phyloP scores from a whole-genome alignment of 2,113 vertebrate species.

The Bagarius yarrelli region DNA sequence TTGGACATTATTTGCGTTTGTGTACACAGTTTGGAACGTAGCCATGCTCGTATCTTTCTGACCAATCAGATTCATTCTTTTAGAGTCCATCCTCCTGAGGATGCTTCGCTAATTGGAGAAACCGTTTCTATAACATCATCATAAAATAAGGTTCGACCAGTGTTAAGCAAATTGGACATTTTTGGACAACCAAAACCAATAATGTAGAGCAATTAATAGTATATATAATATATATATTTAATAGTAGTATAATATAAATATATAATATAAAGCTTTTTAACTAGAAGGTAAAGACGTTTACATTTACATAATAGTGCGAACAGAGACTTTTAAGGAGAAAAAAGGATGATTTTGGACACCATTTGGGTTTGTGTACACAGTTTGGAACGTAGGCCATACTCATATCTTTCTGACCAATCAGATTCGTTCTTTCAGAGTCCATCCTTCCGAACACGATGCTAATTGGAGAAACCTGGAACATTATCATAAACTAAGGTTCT shows the following conservation, averaged over 20 bases:
- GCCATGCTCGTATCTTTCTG: not conserved
- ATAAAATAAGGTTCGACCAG: no score
- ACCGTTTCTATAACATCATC: no score
- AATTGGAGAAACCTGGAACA: no score
- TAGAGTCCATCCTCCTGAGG: conserved; percentile 18
- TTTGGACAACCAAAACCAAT: no score
- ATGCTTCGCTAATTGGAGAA: not conserved
- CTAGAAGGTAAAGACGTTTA: not conserved
- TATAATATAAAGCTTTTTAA: no score
- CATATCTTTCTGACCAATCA: conserved; percentile 39
- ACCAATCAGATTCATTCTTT: conserved; percentile 38
- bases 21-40: not conserved
- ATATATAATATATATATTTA: no score
- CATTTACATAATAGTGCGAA: not conserved
- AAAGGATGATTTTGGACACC: not conserved
- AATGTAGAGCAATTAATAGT: no score
- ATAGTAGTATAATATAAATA: no score
- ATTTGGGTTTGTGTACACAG: not conserved
- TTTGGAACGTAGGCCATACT: not conserved
- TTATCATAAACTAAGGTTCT: no score
- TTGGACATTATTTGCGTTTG: conserved; percentile 10
- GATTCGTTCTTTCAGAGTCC: not conserved
- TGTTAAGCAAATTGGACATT: no score
- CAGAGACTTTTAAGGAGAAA: not conserved
- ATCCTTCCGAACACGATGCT: conserved; percentile 9